phyloP scores from a whole-genome alignment of 2,797 vertebrate genomes.

The Capromys pilorides region DNA sequence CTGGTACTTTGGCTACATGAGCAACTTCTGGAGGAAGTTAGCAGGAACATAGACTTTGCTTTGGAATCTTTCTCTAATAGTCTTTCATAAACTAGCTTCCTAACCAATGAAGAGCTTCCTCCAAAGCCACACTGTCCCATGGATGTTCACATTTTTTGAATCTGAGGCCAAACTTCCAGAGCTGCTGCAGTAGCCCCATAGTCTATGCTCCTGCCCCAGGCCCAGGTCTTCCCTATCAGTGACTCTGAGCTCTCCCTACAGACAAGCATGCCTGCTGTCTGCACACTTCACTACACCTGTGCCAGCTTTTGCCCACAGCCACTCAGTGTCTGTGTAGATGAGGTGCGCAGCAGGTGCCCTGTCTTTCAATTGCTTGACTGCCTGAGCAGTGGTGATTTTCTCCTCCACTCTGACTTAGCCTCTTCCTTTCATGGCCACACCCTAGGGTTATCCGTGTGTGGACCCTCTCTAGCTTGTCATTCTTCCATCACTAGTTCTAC shows the following conservation, averaged over 20 bases:
- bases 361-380: background rate
- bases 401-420: background rate
- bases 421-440: background rate
- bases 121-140: background rate
- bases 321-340: background rate
- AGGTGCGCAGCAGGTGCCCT: background rate
- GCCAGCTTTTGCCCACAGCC: slow-evolving; percentile 13
- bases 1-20: slow-evolving; percentile 45
- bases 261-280: background rate
- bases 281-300: background rate
- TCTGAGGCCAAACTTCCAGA: background rate
- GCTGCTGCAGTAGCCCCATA: background rate
- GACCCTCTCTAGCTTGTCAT: background rate
- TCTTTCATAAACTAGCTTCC: slow-evolving; percentile 57
- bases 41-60: slow-evolving; percentile 46
- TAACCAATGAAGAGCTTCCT: background rate
- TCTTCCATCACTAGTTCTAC: background rate
- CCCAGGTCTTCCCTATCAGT: background rate
- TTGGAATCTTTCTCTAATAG: slow-evolving; percentile 38
- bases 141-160: background rate
- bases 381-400: background rate
- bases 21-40: slow-evolving; percentile 57
- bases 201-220: background rate
- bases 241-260: background rate
- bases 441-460: background rate